Percentiles rank a stretch among this genome's conserved stretches.
Conservation (phyloP, 2,888 invertebrate species). For the Limulus polyphemus region DNA sequence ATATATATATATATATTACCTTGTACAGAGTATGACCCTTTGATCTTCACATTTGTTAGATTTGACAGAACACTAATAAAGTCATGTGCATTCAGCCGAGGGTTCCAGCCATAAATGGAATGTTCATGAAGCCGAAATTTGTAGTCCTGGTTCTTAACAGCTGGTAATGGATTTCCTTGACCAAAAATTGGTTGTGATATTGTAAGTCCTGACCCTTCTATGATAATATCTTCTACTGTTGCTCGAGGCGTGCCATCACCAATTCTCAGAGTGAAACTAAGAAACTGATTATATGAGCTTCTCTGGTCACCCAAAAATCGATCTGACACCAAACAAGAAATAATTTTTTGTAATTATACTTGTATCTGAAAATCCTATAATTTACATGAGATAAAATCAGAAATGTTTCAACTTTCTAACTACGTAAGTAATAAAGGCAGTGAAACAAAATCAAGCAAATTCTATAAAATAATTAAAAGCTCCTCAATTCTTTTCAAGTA, state of each 20-base stretch:
- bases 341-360: neutral
- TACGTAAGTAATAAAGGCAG: too few species aligned
- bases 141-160: slow-evolving; percentile 58
- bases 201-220: slow-evolving; percentile 68
- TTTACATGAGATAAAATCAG: too few species aligned
- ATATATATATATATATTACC: slow-evolving; percentile 40
- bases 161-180: slow-evolving; percentile 72
- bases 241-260: slow-evolving; percentile 68
- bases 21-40: slow-evolving; percentile 73
- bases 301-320: slow-evolving; percentile 80
- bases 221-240: slow-evolving; percentile 70
- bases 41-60: slow-evolving; percentile 81
- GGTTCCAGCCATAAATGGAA: slow-evolving; percentile 85
- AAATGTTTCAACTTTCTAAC: too few species aligned
- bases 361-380: too few species aligned
- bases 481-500: too few species aligned
- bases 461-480: too few species aligned
- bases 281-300: slow-evolving; percentile 82
- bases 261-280: slow-evolving; percentile 76
- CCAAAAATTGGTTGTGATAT: slow-evolving; percentile 84
- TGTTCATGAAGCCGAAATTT: slow-evolving; percentile 83
- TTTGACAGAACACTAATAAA: slow-evolving; percentile 89
- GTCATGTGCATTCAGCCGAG: slow-evolving; percentile 67
- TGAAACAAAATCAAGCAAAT: too few species aligned
- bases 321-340: slow-evolving; percentile 37